Evolutionary conservation across 2,797 vertebrate genomes (phyloP).

Genomic region (Microchirus variegatus): DNA sequence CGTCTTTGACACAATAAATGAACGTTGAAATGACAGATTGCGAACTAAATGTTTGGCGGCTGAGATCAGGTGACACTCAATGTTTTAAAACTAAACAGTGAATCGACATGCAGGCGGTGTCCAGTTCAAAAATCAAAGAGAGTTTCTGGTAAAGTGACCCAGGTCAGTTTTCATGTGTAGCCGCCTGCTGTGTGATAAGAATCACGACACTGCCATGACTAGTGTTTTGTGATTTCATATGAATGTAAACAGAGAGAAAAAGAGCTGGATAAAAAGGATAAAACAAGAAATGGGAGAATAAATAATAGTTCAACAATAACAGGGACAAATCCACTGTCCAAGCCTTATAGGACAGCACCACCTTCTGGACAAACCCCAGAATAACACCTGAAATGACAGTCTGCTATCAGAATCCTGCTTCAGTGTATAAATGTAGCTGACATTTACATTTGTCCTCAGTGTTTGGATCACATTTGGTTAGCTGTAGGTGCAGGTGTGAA

Average conservation of each 20-base stretch:
- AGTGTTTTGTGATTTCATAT: neutral
- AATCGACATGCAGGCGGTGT: neutral
- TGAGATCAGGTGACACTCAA: too few relatives aligned
- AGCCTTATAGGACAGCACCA: constrained; percentile 63
- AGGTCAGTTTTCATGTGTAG: constrained; percentile 5
- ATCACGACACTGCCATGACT: neutral
- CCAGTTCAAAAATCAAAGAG: neutral
- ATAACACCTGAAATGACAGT: constrained; percentile 15
- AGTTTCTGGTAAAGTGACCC: constrained; percentile 2
- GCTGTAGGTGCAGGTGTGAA: too few relatives aligned
- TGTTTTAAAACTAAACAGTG: too few relatives aligned
- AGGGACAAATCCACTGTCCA: neutral
- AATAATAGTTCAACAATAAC: neutral
- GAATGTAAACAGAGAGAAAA: neutral
- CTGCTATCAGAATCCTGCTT: neutral
- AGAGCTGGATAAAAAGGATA: neutral
- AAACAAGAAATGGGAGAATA: neutral
- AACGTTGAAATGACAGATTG: neutral
- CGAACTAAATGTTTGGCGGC: neutral
- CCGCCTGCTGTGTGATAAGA: neutral
- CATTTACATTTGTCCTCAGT: too few relatives aligned
- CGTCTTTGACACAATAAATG: neutral
- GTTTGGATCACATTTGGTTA: too few relatives aligned
- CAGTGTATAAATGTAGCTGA: too few relatives aligned
- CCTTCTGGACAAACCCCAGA: constrained; percentile 59